Percentiles rank a stretch among this genome's conserved stretches.
Conservation (phyloP, 2,113 vertebrate genomes). For the Anser brachyrhynchus region DNA sequence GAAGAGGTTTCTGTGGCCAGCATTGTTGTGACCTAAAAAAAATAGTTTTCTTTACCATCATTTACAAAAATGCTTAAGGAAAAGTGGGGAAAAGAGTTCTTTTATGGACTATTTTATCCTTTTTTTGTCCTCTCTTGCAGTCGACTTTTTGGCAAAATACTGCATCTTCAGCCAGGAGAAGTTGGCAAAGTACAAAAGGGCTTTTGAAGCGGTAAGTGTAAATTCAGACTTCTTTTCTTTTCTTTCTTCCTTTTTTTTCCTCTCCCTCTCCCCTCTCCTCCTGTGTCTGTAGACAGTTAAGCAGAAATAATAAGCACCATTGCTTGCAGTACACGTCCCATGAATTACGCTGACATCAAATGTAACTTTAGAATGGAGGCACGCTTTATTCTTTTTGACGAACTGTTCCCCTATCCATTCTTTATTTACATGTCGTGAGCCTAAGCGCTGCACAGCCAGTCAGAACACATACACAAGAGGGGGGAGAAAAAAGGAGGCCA, state of each 20-base stretch:
- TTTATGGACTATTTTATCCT: conserved; percentile 70
- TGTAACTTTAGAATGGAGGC: conserved; percentile 82
- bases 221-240: conserved; percentile 81
- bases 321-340: conserved; percentile 76
- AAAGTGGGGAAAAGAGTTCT: conserved; percentile 29
- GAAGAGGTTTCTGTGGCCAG: neutral
- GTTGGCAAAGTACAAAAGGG: conserved; percentile 89
- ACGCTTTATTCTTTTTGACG: conserved; percentile 78
- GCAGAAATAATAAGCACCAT: conserved; percentile 78
- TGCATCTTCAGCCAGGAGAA: conserved; percentile 92
- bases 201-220: conserved; percentile 93
- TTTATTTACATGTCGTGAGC: conserved; percentile 81
- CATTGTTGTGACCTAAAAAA: neutral
- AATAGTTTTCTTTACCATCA: conserved; percentile 6
- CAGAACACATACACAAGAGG: conserved; percentile 68
- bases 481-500: conserved; percentile 73
- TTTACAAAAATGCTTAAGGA: conserved; percentile 60
- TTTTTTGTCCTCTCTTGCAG: conserved; percentile 77
- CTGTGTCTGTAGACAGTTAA: conserved; percentile 77
- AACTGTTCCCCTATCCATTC: conserved; percentile 76
- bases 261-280: conserved; percentile 71
- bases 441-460: conserved; percentile 73
- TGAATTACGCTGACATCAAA: conserved; percentile 82
- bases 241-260: conserved; percentile 69
- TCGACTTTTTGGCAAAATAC: conserved; percentile 94